phyloP scores from a whole-genome alignment of 1,140 invertebrate genomes.

The Pogonomyrmex barbatus region DNA sequence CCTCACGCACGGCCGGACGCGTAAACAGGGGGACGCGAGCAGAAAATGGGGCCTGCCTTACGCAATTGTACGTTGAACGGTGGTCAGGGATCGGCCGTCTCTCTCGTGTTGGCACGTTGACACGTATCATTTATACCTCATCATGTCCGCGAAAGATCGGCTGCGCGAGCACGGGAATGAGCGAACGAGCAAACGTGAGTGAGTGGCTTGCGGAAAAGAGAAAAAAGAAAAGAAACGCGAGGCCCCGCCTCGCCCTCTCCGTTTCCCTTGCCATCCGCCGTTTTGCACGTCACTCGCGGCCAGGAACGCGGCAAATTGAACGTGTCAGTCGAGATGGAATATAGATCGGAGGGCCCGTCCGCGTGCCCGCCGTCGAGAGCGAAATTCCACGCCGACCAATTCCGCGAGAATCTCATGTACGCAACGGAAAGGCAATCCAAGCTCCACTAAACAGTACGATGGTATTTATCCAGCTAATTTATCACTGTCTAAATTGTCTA shows the following conservation, averaged over 20 bases:
- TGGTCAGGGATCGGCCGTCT: constrained; percentile 69
- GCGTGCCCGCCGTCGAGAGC: constrained; percentile 58
- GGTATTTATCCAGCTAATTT: neutral
- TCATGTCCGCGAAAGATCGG: constrained; percentile 66
- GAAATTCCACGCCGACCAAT: constrained; percentile 49
- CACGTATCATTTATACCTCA: constrained; percentile 78
- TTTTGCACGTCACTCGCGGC: constrained; percentile 67
- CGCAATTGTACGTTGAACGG: constrained; percentile 57
- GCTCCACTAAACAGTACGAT: neutral
- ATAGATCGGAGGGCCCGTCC: constrained; percentile 49
- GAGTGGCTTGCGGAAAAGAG: constrained; percentile 28
- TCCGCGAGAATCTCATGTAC: neutral
- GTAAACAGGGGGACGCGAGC: neutral
- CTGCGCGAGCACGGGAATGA: constrained; percentile 39
- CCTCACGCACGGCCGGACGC: constrained; percentile 43
- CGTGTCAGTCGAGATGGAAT: constrained; percentile 65
- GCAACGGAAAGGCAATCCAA: constrained; percentile 13
- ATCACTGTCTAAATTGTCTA: neutral
- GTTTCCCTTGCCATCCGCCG: neutral
- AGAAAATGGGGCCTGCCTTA: constrained; percentile 40
- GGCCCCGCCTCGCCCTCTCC: neutral
- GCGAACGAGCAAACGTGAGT: neutral
- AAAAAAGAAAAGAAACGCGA: constrained; percentile 29
- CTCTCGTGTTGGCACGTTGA: constrained; percentile 71
- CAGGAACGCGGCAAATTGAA: constrained; percentile 66